These are phyloP conservation scores for Mythimna ferrago DNA, from an alignment of 2,888 invertebrate genomes.

Conservation along the genomic window DNA sequence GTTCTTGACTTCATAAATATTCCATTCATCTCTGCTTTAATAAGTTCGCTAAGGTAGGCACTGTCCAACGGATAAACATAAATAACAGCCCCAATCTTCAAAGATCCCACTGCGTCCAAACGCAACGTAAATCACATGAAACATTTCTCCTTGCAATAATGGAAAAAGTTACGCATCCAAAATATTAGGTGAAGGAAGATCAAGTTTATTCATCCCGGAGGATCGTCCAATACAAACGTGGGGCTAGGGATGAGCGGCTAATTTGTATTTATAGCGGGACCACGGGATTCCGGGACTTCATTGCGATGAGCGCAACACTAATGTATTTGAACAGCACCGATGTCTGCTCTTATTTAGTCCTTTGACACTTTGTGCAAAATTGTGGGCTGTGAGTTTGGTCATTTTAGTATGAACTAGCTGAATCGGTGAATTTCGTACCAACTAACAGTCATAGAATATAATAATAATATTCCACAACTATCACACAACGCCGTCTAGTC, in stretches of 20 bases:
- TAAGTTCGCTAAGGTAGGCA: not conserved
- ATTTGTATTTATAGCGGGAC: conserved; percentile 69
- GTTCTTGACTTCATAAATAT: not conserved
- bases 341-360: conserved; percentile 21
- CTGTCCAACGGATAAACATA: conserved; percentile 5
- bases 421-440: too few species aligned
- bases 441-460: too few species aligned
- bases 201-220: conserved; percentile 50
- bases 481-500: too few species aligned
- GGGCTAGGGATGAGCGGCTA: conserved; percentile 59
- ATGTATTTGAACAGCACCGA: conserved; percentile 41
- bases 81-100: conserved; percentile 14
- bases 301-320: conserved; percentile 43
- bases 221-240: conserved; percentile 46
- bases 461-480: too few species aligned
- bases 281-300: conserved; percentile 41
- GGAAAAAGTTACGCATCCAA: conserved; percentile 41
- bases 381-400: not conserved
- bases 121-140: conserved; percentile 35
- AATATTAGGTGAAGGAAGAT: conserved; percentile 36
- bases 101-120: conserved; percentile 21
- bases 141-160: conserved; percentile 33
- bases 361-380: conserved; percentile 10
- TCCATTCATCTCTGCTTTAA: not conserved
- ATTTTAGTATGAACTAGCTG: not conserved